These are phyloP conservation scores for Gavia stellata DNA, from an alignment of 2,113 vertebrate genomes.

Conservation along the genomic window DNA sequence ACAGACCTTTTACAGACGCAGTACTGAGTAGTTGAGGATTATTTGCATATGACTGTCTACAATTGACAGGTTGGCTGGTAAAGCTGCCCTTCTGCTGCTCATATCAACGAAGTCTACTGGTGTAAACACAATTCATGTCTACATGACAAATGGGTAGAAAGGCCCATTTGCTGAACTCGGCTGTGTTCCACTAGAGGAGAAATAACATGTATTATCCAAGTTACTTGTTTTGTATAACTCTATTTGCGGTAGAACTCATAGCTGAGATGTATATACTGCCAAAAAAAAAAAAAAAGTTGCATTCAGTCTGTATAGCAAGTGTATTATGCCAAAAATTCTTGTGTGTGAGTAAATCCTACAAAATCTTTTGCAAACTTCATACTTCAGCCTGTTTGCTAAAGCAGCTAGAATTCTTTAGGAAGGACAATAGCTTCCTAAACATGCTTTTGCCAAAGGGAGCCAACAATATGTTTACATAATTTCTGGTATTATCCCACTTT, in stretches of 20 bases:
- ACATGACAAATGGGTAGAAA: neutral
- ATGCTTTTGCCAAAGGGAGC: neutral
- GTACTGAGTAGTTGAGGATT: neutral
- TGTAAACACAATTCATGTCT: neutral
- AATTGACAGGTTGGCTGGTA: neutral
- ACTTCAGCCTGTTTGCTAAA: neutral
- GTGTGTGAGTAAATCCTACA: neutral
- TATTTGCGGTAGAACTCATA: neutral
- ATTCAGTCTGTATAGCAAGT: neutral
- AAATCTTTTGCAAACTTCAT: neutral
- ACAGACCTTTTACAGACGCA: neutral
- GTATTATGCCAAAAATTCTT: neutral
- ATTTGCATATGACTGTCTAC: constrained; percentile 17
- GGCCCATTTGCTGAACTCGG: neutral
- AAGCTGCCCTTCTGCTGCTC: neutral
- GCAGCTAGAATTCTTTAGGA: neutral
- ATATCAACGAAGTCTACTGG: neutral
- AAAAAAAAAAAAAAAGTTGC: neutral
- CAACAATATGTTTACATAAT: neutral
- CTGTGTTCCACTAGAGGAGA: neutral
- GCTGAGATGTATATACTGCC: neutral
- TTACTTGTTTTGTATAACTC: neutral
- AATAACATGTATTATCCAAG: neutral
- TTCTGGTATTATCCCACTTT: neutral
- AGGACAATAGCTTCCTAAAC: neutral